Percentiles rank a stretch among this genome's conserved stretches.
These are phyloP conservation scores for Julus scandinavius DNA, from an alignment of 2,888 invertebrate genomes.

Conservation along the genomic window DNA sequence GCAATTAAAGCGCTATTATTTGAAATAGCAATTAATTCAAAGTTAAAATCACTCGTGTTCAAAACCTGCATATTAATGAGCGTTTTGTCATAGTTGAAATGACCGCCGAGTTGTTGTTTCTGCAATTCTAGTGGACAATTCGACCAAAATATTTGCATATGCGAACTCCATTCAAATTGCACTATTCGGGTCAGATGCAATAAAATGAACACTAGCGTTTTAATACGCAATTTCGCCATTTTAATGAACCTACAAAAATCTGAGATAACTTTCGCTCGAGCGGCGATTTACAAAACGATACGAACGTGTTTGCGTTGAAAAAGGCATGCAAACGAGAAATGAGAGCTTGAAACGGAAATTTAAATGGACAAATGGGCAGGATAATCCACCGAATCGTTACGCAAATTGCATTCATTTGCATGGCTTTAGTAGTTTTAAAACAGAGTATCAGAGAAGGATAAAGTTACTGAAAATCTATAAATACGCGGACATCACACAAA, in stretches of 20 bases:
- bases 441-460: no score
- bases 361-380: background rate
- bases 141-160: background rate
- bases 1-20: background rate
- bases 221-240: constrained; percentile 2
- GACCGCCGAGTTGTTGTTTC: background rate
- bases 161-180: background rate
- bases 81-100: background rate
- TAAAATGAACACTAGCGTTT: background rate
- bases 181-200: background rate
- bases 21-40: background rate
- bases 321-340: background rate
- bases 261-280: background rate
- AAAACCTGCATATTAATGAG: background rate
- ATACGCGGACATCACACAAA: no score
- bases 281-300: background rate
- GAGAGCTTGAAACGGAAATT: background rate
- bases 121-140: background rate
- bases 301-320: background rate
- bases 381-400: background rate
- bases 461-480: no score
- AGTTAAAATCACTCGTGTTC: background rate
- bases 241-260: background rate
- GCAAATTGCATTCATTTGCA: background rate
- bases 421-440: no score